A percentile compares a stretch with the other conserved stretches of the same genome.
phyloP scores from a whole-genome alignment of 2,797 vertebrate species.

The Gadopsis marmoratus region DNA sequence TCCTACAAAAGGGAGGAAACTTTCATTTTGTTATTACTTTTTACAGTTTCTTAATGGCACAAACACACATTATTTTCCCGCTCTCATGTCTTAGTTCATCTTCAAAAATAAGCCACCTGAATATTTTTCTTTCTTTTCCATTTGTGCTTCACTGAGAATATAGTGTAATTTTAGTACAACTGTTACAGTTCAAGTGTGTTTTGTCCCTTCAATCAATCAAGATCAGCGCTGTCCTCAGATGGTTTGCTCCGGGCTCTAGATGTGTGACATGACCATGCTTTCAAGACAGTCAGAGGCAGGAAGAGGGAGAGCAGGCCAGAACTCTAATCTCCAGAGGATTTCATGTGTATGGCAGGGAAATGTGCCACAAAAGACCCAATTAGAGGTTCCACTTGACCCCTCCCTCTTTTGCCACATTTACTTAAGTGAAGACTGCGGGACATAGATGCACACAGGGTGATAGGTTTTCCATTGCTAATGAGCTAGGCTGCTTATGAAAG shows the following conservation, averaged over 20 bases:
- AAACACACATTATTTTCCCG: not conserved
- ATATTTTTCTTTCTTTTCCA: slow-evolving; percentile 6
- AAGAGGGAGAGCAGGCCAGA: slow-evolving; percentile 22
- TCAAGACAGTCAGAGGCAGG: slow-evolving; percentile 30
- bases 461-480: slow-evolving; percentile 67
- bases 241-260: slow-evolving; percentile 20
- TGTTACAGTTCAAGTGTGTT: slow-evolving; percentile 17
- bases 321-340: slow-evolving; percentile 64
- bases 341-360: slow-evolving; percentile 67
- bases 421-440: slow-evolving; percentile 26
- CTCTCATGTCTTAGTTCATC: not conserved
- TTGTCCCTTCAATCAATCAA: slow-evolving; percentile 9
- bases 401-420: slow-evolving; percentile 32
- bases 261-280: slow-evolving; percentile 35
- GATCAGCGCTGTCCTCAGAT: slow-evolving; percentile 14
- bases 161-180: not conserved
- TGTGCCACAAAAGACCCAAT: slow-evolving; percentile 46
- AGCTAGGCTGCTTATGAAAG: slow-evolving; percentile 48
- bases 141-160: slow-evolving; percentile 6
- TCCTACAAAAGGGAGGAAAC: not conserved
- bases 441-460: not conserved
- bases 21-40: not conserved
- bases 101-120: slow-evolving; percentile 3
- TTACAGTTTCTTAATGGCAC: not conserved
- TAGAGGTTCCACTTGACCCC: slow-evolving; percentile 42